These are phyloP conservation scores for Hylyphantes graminicola DNA, from an alignment of 1,140 invertebrate species.

Conservation along the genomic window DNA sequence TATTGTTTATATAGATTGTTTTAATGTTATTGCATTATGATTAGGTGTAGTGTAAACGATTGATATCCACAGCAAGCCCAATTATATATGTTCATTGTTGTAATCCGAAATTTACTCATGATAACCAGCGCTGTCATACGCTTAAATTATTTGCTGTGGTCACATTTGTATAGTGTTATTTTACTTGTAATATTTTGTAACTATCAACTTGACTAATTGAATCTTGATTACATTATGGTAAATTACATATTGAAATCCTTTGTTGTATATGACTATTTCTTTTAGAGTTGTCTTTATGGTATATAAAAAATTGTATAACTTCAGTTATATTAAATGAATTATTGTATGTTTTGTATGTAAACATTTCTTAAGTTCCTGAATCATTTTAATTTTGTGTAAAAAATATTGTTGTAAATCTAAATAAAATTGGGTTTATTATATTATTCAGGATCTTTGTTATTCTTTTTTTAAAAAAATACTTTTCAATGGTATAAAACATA, in stretches of 20 bases:
- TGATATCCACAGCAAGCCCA: constrained; percentile 6
- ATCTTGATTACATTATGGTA: constrained; percentile 11
- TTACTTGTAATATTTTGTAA: constrained; percentile 54
- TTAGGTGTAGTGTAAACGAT: constrained; percentile 25
- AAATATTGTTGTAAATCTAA: constrained; percentile 55
- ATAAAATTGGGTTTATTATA: constrained; percentile 58
- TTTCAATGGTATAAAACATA: too few relatives aligned
- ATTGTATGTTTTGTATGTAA: constrained; percentile 55
- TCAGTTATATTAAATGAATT: constrained; percentile 17
- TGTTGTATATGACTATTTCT: constrained; percentile 8
- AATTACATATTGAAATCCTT: constrained; percentile 19
- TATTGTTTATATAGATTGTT: constrained; percentile 58
- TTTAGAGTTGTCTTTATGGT: constrained; percentile 13
- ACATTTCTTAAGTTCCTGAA: constrained; percentile 56
- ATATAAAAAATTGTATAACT: constrained; percentile 31
- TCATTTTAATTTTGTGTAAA: constrained; percentile 45
- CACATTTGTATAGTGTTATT: constrained; percentile 51
- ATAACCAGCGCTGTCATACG: neutral
- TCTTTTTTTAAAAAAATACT: too few relatives aligned
- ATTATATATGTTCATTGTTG: constrained; percentile 39
- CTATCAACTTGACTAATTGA: constrained; percentile 1
- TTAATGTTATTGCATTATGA: constrained; percentile 54
- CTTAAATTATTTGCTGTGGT: constrained; percentile 45
- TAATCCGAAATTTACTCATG: constrained; percentile 29
- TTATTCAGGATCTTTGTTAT: too few relatives aligned